These are phyloP conservation scores for Mormyrus lacerda DNA, from an alignment of 2,113 vertebrate genomes.

Conservation along the genomic window DNA sequence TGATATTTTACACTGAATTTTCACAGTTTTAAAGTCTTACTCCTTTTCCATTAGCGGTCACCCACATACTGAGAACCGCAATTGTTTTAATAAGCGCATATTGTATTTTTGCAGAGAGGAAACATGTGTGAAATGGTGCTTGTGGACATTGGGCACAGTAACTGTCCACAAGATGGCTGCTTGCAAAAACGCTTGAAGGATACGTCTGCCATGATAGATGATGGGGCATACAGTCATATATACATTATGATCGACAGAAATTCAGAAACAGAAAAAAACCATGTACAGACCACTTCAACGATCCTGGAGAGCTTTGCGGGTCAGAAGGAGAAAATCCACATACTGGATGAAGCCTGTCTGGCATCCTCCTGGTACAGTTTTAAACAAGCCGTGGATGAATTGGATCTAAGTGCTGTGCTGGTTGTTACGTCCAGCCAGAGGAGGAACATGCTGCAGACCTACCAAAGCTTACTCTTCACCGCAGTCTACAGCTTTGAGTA, in stretches of 20 bases:
- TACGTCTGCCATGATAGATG: neutral
- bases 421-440: slow-evolving; percentile 60
- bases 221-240: neutral
- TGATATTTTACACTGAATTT: neutral
- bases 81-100: neutral
- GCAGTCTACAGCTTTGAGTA: slow-evolving; percentile 70
- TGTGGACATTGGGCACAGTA: slow-evolving; percentile 34
- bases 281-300: neutral
- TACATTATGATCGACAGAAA: slow-evolving; percentile 25
- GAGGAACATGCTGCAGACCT: slow-evolving; percentile 54
- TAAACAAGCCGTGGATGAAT: slow-evolving; percentile 71
- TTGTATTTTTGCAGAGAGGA: slow-evolving; percentile 14
- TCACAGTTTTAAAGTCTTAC: neutral
- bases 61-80: neutral
- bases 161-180: slow-evolving; percentile 17
- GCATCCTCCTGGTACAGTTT: slow-evolving; percentile 63
- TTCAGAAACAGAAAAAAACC: neutral
- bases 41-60: neutral
- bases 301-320: slow-evolving; percentile 3
- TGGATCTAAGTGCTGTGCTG: slow-evolving; percentile 54
- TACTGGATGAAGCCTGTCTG: slow-evolving; percentile 48
- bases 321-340: slow-evolving; percentile 44
- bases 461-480: slow-evolving; percentile 73
- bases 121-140: slow-evolving; percentile 33
- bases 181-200: slow-evolving; percentile 24